Conservation (phyloP, 1,140 invertebrate species). For the Spodoptera litura region DNA sequence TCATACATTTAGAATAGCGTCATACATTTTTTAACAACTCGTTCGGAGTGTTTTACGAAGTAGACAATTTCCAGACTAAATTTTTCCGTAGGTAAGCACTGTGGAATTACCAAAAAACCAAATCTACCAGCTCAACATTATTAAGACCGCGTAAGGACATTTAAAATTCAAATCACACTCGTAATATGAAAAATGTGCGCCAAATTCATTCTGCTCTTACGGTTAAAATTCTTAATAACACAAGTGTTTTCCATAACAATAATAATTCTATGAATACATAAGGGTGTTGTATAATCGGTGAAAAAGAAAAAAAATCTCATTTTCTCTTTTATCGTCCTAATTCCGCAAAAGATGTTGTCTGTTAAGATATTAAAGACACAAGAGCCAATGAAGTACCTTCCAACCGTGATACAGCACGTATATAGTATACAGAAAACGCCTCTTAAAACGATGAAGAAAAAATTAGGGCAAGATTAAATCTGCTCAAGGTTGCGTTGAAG, state of each 20-base stretch:
- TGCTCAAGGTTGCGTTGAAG: constrained; percentile 42
- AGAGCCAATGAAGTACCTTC: constrained; percentile 53
- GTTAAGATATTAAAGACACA: constrained; percentile 61
- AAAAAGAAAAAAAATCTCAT: constrained; percentile 42
- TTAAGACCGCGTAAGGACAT: constrained; percentile 27
- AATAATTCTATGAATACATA: constrained; percentile 43
- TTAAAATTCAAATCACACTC: constrained; percentile 47
- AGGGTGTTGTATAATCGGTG: constrained; percentile 17
- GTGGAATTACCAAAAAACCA: constrained; percentile 6
- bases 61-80: constrained; percentile 10
- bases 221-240: constrained; percentile 21
- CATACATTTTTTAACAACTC: constrained; percentile 14
- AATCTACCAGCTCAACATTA: constrained; percentile 6
- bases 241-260: constrained; percentile 38
- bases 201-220: constrained; percentile 13
- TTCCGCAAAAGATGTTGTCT: constrained; percentile 52
- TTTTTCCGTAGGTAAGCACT: not conserved
- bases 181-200: constrained; percentile 30
- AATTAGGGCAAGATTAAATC: constrained; percentile 63
- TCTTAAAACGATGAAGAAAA: constrained; percentile 53
- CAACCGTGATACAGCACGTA: constrained; percentile 57
- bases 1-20: constrained; percentile 15
- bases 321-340: constrained; percentile 50
- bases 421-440: constrained; percentile 50
- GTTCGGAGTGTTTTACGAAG: constrained; percentile 10